phyloP scores from a whole-genome alignment of 2,113 vertebrate species.

The Otus sunia region DNA sequence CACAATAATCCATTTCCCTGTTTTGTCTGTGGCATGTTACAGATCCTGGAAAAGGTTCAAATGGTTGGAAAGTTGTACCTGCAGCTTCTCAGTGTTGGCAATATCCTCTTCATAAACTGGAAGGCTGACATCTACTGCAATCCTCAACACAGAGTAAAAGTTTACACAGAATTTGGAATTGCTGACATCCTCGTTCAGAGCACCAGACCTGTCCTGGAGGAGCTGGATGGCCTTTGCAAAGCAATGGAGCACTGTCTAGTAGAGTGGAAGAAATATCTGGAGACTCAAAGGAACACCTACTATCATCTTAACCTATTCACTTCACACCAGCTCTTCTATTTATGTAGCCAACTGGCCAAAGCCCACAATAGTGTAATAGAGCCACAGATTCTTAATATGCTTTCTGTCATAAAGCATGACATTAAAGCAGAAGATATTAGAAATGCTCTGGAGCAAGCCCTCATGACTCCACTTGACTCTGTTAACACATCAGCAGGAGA shows the following conservation, averaged over 20 bases:
- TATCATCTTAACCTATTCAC: slow-evolving; percentile 74
- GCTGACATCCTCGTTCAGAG: slow-evolving; percentile 37
- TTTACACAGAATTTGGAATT: slow-evolving; percentile 55
- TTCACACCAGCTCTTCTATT: slow-evolving; percentile 73
- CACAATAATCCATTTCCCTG: not conserved
- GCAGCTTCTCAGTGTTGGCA: slow-evolving; percentile 73
- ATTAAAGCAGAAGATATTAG: slow-evolving; percentile 60
- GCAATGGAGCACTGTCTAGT: slow-evolving; percentile 71
- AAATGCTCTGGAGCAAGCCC: not conserved
- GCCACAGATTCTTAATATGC: slow-evolving; percentile 67
- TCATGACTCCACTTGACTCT: not conserved
- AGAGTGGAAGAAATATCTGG: slow-evolving; percentile 70
- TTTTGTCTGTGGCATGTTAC: not conserved
- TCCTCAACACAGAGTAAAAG: slow-evolving; percentile 39
- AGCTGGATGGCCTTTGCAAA: slow-evolving; percentile 66
- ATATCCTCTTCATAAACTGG: slow-evolving; percentile 76
- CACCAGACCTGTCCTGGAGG: slow-evolving; percentile 37
- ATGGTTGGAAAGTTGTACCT: slow-evolving; percentile 69
- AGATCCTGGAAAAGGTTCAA: slow-evolving; percentile 79
- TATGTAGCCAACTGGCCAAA: slow-evolving; percentile 65
- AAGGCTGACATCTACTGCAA: slow-evolving; percentile 61
- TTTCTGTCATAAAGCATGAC: slow-evolving; percentile 70
- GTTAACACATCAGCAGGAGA: not conserved
- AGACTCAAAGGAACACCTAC: slow-evolving; percentile 64
- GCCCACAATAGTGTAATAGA: slow-evolving; percentile 1